A percentile compares a stretch with the other conserved stretches of the same genome.
Conservation (phyloP, 1,140 invertebrate genomes). For the Colletes latitarsis region DNA sequence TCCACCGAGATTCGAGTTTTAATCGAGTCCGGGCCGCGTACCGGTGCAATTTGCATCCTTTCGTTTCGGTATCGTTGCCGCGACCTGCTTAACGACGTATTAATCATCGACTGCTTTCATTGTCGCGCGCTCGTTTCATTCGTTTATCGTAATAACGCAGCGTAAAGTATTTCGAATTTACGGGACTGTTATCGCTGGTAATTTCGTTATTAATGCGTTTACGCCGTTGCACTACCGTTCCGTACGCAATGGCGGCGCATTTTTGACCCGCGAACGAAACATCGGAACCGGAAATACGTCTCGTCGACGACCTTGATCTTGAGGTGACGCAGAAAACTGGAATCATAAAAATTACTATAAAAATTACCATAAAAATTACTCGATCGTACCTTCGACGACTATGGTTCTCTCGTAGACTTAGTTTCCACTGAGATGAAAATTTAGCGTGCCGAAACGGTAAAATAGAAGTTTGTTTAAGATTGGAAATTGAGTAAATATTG, state of each 20-base stretch:
- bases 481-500: too few species aligned
- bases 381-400: too few species aligned
- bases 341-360: too few species aligned
- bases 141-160: not conserved
- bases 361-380: too few species aligned
- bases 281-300: not conserved
- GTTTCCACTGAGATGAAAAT: too few species aligned
- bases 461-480: too few species aligned
- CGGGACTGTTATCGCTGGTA: not conserved
- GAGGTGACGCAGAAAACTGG: too few species aligned
- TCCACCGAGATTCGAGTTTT: not conserved
- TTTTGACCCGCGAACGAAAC: too few species aligned
- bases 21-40: not conserved
- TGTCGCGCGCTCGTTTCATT: slow-evolving; percentile 24
- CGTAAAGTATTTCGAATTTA: slow-evolving; percentile 16
- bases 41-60: not conserved
- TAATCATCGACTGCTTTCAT: slow-evolving; percentile 13
- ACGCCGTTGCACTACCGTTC: not conserved
- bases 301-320: too few species aligned
- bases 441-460: too few species aligned
- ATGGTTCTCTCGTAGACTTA: too few species aligned
- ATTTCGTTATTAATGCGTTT: slow-evolving; percentile 12
- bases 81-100: slow-evolving; percentile 12
- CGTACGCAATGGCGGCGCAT: too few species aligned
- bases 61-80: not conserved